These are phyloP conservation scores for Caenorhabditis elegans DNA, from an alignment of 1,140 invertebrate species.

Conservation along the genomic window WBcel235 BX284602.5:11869501-11870000, in stretches of 20 bases:
- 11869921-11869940: conserved; percentile 35
- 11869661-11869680: neutral
- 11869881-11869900: no score
- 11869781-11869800: conserved; percentile 8
- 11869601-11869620: neutral
- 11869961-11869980: conserved; percentile 33
- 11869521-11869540: no score
- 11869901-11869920: conserved; percentile 26
- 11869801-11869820: conserved; percentile 19
- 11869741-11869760: neutral
- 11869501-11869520: neutral
- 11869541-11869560: conserved; percentile 32
- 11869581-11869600: neutral
- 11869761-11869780: neutral
- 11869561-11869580: conserved; percentile 20
- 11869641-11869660: neutral
- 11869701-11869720: neutral
- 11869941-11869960: conserved; percentile 26
- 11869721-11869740: neutral
- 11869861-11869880: neutral
- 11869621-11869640: conserved; percentile 9
- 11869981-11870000: conserved; percentile 6
- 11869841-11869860: neutral
- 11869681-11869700: neutral
- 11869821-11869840: neutral